phyloP scores from a whole-genome alignment of 2,113 vertebrate species.

The Merops nubicus region DNA sequence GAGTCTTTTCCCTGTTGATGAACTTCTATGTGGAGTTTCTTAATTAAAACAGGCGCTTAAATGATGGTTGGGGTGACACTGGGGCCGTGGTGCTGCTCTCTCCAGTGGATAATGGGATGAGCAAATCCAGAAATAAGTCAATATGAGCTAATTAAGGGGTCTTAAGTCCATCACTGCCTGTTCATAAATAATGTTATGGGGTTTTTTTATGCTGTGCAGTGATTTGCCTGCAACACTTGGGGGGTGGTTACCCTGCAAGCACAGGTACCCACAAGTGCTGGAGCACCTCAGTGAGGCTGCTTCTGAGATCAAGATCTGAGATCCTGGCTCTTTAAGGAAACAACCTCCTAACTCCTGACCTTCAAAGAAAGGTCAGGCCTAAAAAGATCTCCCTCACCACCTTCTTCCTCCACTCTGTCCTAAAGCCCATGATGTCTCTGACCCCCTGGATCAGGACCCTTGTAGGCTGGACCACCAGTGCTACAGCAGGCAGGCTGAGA shows the following conservation, averaged over 20 bases:
- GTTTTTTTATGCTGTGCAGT: neutral
- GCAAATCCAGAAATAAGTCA: neutral
- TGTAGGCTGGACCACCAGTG: neutral
- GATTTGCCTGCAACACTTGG: neutral
- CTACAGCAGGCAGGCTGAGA: constrained; percentile 5
- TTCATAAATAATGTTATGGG: neutral
- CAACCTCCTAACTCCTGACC: neutral
- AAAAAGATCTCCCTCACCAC: neutral
- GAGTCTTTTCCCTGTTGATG: neutral
- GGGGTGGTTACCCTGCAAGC: neutral
- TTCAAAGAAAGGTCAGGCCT: neutral
- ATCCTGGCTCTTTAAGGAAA: neutral
- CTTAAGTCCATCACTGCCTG: neutral
- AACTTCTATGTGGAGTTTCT: neutral
- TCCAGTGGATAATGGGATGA: neutral
- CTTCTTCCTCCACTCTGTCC: neutral
- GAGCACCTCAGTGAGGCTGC: neutral
- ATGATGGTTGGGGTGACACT: fast-evolving
- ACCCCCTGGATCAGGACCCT: neutral
- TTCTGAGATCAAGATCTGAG: neutral
- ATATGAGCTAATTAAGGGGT: neutral
- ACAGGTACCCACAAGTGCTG: neutral
- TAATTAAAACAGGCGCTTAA: neutral
- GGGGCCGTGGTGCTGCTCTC: no score
- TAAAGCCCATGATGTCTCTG: neutral